These are phyloP conservation scores for Pomacea canaliculata DNA, from an alignment of 2,888 invertebrate genomes.

Conservation along the genomic window DNA sequence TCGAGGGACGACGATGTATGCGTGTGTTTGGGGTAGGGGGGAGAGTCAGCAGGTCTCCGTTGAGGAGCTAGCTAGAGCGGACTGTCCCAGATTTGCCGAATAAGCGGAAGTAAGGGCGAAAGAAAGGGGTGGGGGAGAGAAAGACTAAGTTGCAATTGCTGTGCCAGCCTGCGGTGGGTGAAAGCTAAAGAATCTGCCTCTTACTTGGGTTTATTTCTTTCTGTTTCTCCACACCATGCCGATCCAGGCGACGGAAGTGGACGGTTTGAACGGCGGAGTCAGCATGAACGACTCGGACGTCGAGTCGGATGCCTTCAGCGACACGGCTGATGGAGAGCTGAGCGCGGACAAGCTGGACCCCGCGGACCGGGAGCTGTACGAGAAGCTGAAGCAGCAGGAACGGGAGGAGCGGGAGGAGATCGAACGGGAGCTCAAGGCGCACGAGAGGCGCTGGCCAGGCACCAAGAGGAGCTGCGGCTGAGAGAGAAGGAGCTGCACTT, in stretches of 20 bases:
- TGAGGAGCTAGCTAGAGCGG: too few species aligned
- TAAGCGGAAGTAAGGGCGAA: too few species aligned
- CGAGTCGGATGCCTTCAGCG: slow-evolving; percentile 43
- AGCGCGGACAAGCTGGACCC: slow-evolving; percentile 61
- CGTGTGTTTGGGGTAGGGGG: too few species aligned
- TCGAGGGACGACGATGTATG: too few species aligned
- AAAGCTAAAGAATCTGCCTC: too few species aligned
- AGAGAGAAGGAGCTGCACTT: slow-evolving; percentile 54
- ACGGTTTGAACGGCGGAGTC: neutral
- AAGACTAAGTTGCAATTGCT: too few species aligned
- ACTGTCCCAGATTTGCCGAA: too few species aligned
- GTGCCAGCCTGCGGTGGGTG: too few species aligned
- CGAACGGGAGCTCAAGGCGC: slow-evolving; percentile 69
- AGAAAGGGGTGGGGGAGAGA: too few species aligned
- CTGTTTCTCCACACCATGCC: neutral
- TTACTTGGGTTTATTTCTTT: too few species aligned
- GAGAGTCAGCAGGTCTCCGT: too few species aligned
- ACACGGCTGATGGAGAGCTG: slow-evolving; percentile 46
- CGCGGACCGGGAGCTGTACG: slow-evolving; percentile 62
- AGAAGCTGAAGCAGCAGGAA: slow-evolving; percentile 68
- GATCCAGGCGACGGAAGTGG: neutral
- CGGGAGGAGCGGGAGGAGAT: slow-evolving; percentile 68
- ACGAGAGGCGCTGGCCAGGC: slow-evolving; percentile 61
- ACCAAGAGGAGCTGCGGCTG: slow-evolving; percentile 57
- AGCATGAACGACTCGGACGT: slow-evolving; percentile 3